Conservation (phyloP, 2,888 invertebrate genomes). For the Odontomyia ornata region DNA sequence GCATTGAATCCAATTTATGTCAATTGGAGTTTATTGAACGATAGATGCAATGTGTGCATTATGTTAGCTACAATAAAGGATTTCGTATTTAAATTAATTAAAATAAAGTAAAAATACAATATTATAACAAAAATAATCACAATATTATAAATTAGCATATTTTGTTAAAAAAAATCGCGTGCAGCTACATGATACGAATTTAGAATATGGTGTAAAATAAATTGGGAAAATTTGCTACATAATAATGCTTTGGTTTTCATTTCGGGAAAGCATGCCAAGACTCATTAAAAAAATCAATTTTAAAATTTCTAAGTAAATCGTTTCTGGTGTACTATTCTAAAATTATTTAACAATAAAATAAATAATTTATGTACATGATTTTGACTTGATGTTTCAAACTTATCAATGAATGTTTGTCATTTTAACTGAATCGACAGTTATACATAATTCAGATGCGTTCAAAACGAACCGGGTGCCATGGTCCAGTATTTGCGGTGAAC, state of each 20-base stretch:
- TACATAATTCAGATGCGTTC: neutral
- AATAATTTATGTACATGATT: conserved; percentile 39
- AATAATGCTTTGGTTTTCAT: conserved; percentile 37
- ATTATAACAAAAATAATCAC: conserved; percentile 20
- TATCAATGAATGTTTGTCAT: neutral
- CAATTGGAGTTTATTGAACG: too few relatives aligned
- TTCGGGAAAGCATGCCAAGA: conserved; percentile 23
- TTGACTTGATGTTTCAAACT: conserved; percentile 8
- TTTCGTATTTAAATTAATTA: conserved; percentile 7
- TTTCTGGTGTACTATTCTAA: neutral
- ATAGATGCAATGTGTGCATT: too few relatives aligned
- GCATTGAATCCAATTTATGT: too few relatives aligned
- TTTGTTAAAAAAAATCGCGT: neutral
- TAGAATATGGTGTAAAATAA: conserved; percentile 4
- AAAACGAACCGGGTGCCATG: neutral
- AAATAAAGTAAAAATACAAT: conserved; percentile 8
- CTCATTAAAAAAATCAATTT: conserved; percentile 17
- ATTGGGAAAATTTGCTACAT: conserved; percentile 2
- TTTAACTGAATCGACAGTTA: neutral
- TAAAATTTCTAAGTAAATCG: neutral
- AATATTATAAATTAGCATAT: conserved; percentile 11
- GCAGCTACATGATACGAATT: neutral
- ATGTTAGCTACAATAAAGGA: too few relatives aligned
- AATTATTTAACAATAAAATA: conserved; percentile 34
- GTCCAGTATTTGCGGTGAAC: neutral